A percentile compares a stretch with the other conserved stretches of the same genome.
Conservation (phyloP, 2,888 invertebrate genomes). For the Lepeophtheirus nordmannii region DNA sequence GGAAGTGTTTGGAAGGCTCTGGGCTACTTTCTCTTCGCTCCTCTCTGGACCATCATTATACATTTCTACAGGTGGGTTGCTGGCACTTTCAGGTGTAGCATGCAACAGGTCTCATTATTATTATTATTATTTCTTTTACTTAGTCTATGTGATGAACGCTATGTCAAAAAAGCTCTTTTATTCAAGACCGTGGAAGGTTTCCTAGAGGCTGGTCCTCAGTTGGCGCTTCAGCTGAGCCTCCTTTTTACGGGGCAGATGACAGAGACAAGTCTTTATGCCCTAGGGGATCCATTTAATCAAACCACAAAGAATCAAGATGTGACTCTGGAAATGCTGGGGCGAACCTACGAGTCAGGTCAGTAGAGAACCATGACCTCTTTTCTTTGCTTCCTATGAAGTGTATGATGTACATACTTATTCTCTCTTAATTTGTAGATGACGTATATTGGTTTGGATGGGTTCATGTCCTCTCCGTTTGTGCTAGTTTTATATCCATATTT, state of each 20-base stretch:
- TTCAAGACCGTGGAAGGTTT: slow-evolving; percentile 18
- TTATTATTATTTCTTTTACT: neutral
- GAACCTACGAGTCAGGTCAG: neutral
- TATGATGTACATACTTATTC: neutral
- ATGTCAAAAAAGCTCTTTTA: slow-evolving; percentile 10
- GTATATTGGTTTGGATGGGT: slow-evolving; percentile 15
- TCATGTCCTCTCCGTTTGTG: slow-evolving; percentile 1
- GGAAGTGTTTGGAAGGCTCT: slow-evolving; percentile 11
- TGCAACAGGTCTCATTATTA: neutral
- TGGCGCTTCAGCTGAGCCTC: slow-evolving; percentile 11
- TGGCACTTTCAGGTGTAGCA: neutral
- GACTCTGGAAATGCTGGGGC: neutral
- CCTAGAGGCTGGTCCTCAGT: slow-evolving; percentile 21
- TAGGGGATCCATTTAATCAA: neutral
- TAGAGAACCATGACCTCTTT: no score
- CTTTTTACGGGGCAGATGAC: neutral
- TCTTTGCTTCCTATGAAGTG: neutral
- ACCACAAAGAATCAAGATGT: neutral
- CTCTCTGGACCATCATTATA: slow-evolving; percentile 18
- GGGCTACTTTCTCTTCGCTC: neutral
- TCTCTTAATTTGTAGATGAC: slow-evolving; percentile 3
- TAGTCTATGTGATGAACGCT: slow-evolving; percentile 17
- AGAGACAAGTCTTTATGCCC: neutral
- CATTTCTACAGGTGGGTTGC: slow-evolving; percentile 13
- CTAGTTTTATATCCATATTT: slow-evolving; percentile 18